Percentiles rank a stretch among this genome's conserved stretches.
Evolutionary conservation across 2,113 vertebrate genomes (phyloP).

Genomic region (Spilogale gracilis): DNA sequence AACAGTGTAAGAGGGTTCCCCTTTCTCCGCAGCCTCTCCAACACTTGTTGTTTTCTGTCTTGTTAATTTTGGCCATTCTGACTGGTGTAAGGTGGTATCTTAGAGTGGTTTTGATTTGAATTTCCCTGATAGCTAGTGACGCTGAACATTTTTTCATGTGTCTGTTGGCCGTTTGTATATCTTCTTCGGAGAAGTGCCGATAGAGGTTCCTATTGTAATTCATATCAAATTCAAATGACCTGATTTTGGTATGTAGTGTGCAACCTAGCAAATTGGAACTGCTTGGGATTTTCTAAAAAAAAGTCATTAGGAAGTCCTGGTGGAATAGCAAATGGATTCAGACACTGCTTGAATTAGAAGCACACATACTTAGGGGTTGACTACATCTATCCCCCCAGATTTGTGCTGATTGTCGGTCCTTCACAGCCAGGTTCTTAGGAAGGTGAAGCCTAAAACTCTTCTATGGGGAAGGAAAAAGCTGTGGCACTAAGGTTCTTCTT

Average conservation of each 20-base stretch:
- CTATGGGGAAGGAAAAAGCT: not conserved
- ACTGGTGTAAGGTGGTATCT: no score
- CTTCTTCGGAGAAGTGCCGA: no score
- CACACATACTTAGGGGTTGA: not conserved
- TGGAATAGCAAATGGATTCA: not conserved
- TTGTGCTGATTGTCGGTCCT: not conserved
- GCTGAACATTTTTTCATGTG: no score
- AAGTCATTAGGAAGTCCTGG: not conserved
- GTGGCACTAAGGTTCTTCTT: not conserved
- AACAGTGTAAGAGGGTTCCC: no score
- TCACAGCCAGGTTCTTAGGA: not conserved
- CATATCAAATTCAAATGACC: not conserved
- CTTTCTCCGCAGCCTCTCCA: no score
- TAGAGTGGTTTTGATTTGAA: no score
- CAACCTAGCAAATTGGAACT: not conserved
- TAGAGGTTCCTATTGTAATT: not conserved
- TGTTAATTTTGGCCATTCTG: no score
- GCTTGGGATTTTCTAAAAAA: conserved; percentile 1
- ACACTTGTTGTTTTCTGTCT: no score
- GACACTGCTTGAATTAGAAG: not conserved
- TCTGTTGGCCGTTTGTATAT: no score
- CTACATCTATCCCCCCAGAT: not conserved
- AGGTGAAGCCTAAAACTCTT: not conserved
- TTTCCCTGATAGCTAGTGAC: no score
- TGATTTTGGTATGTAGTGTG: not conserved